These are phyloP conservation scores for Agrochola lychnidis DNA, from an alignment of 2,888 invertebrate genomes.

Conservation along the genomic window DNA sequence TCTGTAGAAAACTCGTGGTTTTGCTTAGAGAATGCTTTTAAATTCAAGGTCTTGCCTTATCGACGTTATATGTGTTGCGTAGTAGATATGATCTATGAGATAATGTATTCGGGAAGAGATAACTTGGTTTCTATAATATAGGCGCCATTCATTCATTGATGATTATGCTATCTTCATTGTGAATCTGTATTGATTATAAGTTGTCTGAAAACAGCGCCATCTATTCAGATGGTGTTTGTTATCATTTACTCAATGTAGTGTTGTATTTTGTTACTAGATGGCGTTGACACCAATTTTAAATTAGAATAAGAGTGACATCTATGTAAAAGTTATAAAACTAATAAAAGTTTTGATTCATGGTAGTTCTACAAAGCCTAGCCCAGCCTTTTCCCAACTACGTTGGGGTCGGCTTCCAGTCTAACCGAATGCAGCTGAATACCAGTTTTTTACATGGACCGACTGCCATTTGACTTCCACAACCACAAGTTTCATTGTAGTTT, in stretches of 20 bases:
- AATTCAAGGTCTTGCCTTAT: constrained; percentile 56
- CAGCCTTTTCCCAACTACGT: no score
- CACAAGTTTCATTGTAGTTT: no score
- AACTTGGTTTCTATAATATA: constrained; percentile 48
- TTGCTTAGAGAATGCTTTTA: constrained; percentile 31
- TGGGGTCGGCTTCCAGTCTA: no score
- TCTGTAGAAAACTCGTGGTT: constrained; percentile 40
- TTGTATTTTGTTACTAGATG: not conserved
- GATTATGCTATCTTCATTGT: constrained; percentile 34
- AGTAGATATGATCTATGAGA: constrained; percentile 56
- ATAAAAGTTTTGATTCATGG: no score
- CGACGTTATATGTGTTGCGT: constrained; percentile 39
- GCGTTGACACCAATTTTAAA: not conserved
- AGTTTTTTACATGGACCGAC: no score
- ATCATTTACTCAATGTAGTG: not conserved
- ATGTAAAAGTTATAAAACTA: not conserved
- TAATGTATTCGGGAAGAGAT: constrained; percentile 56
- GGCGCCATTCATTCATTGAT: constrained; percentile 59
- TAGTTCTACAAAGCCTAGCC: not conserved
- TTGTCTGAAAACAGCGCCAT: constrained; percentile 26
- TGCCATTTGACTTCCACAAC: no score
- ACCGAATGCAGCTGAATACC: no score
- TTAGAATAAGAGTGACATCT: not conserved
- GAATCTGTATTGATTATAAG: constrained; percentile 52
- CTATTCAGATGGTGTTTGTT: not conserved